Evolutionary conservation across 2,797 vertebrate species (phyloP).

Genomic region (Lerista edwardsae): DNA sequence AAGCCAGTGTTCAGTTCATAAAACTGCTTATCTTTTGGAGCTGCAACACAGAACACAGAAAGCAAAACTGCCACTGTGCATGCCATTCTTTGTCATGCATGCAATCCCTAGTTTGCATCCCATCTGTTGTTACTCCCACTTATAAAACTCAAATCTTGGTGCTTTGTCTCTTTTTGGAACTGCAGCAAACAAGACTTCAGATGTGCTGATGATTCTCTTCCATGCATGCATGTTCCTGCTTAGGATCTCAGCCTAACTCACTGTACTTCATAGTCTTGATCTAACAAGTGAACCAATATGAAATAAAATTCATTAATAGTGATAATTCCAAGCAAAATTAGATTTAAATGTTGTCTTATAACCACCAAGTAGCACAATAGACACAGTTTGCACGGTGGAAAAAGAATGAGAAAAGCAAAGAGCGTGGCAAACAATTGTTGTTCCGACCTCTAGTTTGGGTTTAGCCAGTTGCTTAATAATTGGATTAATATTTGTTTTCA

Average conservation of each 20-base stretch:
- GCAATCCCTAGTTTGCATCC: not conserved
- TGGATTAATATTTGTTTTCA: not conserved
- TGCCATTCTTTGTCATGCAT: not conserved
- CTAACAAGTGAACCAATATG: not conserved
- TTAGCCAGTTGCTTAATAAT: conserved; percentile 9
- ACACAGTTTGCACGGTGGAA: not conserved
- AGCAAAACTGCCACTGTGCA: not conserved
- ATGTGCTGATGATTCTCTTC: not conserved
- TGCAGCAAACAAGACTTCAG: not conserved
- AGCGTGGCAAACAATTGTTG: not conserved
- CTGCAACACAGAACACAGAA: not conserved
- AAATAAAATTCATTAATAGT: not conserved
- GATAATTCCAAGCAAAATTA: not conserved
- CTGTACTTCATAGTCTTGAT: not conserved
- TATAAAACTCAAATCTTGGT: not conserved
- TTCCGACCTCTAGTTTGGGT: conserved; percentile 21
- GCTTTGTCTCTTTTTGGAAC: not conserved
- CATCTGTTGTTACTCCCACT: not conserved
- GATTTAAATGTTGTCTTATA: not conserved
- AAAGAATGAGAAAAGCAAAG: not conserved
- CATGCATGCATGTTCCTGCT: not conserved
- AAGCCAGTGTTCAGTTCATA: not conserved
- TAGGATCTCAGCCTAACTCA: not conserved
- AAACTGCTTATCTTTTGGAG: not conserved
- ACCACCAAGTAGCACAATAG: not conserved